phyloP scores from a whole-genome alignment of 2,888 invertebrate species.

The Pseudococcus viburni region DNA sequence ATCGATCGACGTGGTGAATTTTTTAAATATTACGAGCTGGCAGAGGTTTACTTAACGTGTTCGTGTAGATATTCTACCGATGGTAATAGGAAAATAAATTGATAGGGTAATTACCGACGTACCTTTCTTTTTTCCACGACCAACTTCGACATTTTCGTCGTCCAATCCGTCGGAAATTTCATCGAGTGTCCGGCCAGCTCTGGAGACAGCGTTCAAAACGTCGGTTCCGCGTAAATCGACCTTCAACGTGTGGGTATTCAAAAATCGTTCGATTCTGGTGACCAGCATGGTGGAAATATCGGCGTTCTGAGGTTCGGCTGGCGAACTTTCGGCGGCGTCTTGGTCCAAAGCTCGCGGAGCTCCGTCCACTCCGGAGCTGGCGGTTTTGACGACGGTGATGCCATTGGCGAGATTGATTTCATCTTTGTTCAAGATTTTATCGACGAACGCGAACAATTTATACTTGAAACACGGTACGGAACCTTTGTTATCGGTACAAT shows the following conservation, averaged over 20 bases:
- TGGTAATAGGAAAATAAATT: background rate
- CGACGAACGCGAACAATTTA: conserved; percentile 88
- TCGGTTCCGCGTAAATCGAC: conserved; percentile 89
- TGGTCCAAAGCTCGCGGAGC: conserved; percentile 80
- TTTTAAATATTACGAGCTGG: background rate
- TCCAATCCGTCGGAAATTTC: conserved; percentile 78
- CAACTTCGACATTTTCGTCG: conserved; percentile 76
- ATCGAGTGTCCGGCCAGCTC: conserved; percentile 85
- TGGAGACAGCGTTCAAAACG: conserved; percentile 84
- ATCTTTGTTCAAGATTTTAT: conserved; percentile 87
- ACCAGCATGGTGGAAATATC: conserved; percentile 78
- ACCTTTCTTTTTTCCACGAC: conserved; percentile 82
- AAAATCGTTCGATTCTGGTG: conserved; percentile 81
- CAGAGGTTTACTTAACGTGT: background rate
- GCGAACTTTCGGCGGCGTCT: conserved; percentile 76
- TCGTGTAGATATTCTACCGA: background rate
- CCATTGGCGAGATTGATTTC: conserved; percentile 86
- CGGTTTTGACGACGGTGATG: conserved; percentile 84
- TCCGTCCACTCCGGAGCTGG: conserved; percentile 79
- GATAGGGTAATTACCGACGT: conserved; percentile 71
- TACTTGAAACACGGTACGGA: conserved; percentile 88
- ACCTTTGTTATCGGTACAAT: conserved; percentile 83
- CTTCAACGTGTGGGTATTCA: conserved; percentile 85
- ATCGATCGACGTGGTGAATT: background rate
- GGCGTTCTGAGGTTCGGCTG: conserved; percentile 67